Evolutionary conservation across 2,113 vertebrate species (phyloP).

Genomic region (Brachypteracias leptosomus): DNA sequence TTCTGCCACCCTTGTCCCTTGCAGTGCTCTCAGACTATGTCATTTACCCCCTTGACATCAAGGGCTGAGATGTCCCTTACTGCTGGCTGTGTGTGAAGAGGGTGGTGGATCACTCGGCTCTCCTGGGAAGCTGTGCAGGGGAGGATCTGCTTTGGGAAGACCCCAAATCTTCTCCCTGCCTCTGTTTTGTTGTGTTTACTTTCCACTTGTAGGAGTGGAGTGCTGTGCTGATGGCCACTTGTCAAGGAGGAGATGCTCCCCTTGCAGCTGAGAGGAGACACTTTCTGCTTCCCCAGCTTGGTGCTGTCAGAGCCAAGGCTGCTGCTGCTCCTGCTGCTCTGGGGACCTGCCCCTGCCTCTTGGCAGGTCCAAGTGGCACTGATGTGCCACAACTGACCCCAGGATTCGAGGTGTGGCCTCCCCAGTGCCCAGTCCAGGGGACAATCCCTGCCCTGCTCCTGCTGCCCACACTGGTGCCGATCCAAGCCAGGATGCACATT

Average conservation of each 20-base stretch:
- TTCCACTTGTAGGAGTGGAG: not conserved
- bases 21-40: accelerated
- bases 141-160: not conserved
- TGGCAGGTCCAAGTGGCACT: no score
- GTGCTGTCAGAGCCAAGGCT: not conserved
- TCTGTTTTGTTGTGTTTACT: not conserved
- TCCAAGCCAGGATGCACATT: no score
- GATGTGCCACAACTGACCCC: no score
- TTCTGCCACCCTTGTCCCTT: not conserved
- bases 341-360: no score
- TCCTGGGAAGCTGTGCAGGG: not conserved
- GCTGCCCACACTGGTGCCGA: no score
- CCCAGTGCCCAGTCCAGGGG: no score
- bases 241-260: not conserved
- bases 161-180: not conserved
- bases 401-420: no score
- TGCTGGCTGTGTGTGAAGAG: not conserved
- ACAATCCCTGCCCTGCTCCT: no score
- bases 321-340: not conserved
- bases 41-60: not conserved
- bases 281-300: accelerated
- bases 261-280: not conserved
- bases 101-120: not conserved
- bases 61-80: accelerated
- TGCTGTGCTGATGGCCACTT: not conserved